Base-by-base conservation (phyloP, 2,113 vertebrate species). In the Orthonyx spaldingii region DNA sequence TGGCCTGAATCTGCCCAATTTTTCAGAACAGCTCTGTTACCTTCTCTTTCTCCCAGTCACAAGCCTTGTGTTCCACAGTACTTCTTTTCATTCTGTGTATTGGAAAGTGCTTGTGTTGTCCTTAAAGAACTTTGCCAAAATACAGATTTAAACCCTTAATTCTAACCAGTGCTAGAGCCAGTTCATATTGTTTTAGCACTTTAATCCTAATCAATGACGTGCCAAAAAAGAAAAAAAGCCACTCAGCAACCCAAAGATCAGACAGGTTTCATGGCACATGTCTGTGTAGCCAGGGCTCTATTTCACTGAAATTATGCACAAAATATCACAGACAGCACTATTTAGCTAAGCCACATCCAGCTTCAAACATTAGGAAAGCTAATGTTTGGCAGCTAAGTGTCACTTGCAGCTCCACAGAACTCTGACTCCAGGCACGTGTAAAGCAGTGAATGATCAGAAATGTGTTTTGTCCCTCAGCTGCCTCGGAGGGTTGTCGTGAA, bases 401-500 rank as follows among this genome's bases (percentile, higher is more conserved):
- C 61, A 22, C 60, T 9, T 21, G 46, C 22, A 74, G 74, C 59
- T 41, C 1, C 3, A 24, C 65, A 33, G 32, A 61, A 30, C 4
- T 35, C 78, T 56, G 65, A 26, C 68, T 70, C 28, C 52, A 77
- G 50, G 24, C 14, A 56, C 69, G 13, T 0, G 1, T 14, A 12
- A 52, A 32, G 2, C 41, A 50, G n/a, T 1, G 30, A 28, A 22
- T 69, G 55, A 84, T 10, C 49, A 78, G 56, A 28, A 56, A 15
- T 0, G 18, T 84, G 44, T 66, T 76, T 33, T 93, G 35, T 50
- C 26, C 21, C 26, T 6, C 59, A 98, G 97, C 66, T 97, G 9
- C 97, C 97, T 33, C 75, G 76, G 4, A 85, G 71, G 5, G 80
- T 98, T 5, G 37, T 68, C 11, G 91, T 95, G 84, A 94, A 97